phyloP scores from a whole-genome alignment of 2,888 invertebrate species.

The Hedychridium roseum region DNA sequence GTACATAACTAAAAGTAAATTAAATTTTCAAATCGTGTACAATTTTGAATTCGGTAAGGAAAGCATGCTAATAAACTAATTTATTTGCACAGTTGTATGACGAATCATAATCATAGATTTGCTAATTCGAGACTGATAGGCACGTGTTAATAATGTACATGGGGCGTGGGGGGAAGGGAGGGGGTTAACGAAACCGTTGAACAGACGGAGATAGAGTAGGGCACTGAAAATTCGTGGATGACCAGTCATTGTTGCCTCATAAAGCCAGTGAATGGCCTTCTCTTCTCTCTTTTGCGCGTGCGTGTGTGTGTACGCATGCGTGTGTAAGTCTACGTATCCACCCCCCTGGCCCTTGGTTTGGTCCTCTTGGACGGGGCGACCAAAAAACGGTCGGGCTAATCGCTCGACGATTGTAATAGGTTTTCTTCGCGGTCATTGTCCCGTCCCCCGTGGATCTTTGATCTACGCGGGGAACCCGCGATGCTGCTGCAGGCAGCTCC shows the following conservation, averaged over 20 bases:
- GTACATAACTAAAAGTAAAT: too few species aligned
- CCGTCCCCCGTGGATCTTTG: slow-evolving; percentile 18
- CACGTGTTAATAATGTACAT: too few species aligned
- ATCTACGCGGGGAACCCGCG: not conserved
- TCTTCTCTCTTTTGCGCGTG: slow-evolving; percentile 2
- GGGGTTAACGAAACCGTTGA: slow-evolving; percentile 13
- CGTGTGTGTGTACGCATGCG: not conserved
- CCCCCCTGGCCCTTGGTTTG: too few species aligned
- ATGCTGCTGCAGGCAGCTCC: too few species aligned
- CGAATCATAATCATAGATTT: too few species aligned
- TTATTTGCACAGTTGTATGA: too few species aligned
- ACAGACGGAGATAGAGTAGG: slow-evolving; percentile 13
- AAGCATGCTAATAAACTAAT: too few species aligned
- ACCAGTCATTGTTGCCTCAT: slow-evolving; percentile 53
- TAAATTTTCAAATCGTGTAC: too few species aligned
- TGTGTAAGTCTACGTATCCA: too few species aligned
- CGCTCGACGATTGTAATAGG: slow-evolving; percentile 53
- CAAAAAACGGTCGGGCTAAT: slow-evolving; percentile 53
- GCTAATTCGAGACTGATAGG: too few species aligned
- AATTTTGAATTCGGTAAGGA: too few species aligned
- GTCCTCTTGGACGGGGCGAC: slow-evolving; percentile 31
- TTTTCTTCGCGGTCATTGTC: slow-evolving; percentile 53
- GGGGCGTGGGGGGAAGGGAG: not conserved
- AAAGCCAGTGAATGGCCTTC: slow-evolving; percentile 45
- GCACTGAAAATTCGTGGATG: slow-evolving; percentile 35